Evolutionary conservation across 1,140 invertebrate genomes (phyloP).

Genomic region (Sycophaga agraensis): DNA sequence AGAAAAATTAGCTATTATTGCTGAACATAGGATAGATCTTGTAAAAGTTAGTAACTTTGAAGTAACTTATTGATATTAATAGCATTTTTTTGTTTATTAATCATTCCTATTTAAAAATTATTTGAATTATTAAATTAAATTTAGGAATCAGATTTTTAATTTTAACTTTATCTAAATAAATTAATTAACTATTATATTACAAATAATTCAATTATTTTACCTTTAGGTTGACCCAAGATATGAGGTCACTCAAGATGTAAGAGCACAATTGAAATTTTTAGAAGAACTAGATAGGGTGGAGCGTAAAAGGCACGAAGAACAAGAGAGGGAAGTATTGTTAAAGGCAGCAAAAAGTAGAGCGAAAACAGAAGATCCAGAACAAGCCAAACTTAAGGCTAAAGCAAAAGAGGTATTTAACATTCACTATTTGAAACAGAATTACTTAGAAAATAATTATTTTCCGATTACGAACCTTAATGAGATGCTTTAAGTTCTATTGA

Average conservation of each 20-base stretch:
- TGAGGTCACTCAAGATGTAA: constrained; percentile 88
- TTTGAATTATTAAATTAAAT: too few species aligned
- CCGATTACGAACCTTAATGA: too few species aligned
- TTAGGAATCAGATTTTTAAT: too few species aligned
- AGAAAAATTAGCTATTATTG: constrained; percentile 90
- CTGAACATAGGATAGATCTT: constrained; percentile 91
- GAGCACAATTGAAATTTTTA: constrained; percentile 90
- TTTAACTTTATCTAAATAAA: too few species aligned
- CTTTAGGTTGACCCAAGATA: constrained; percentile 80
- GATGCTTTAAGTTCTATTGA: too few species aligned
- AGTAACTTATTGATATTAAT: too few species aligned
- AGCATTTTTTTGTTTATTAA: too few species aligned
- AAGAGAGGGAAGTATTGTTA: constrained; percentile 88
- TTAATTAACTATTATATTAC: not conserved
- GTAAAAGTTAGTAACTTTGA: constrained; percentile 74
- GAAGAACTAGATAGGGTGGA: constrained; percentile 94
- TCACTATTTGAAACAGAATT: too few species aligned
- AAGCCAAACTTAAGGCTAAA: constrained; percentile 95
- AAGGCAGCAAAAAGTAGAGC: constrained; percentile 93
- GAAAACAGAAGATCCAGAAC: constrained; percentile 96
- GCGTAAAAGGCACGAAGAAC: constrained; percentile 90
- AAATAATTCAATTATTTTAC: constrained; percentile 3
- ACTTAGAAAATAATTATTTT: too few species aligned
- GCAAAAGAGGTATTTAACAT: constrained; percentile 70
- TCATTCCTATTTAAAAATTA: too few species aligned